Base-by-base conservation (phyloP, 2,888 invertebrate genomes). In the Panorpa germanica region DNA sequence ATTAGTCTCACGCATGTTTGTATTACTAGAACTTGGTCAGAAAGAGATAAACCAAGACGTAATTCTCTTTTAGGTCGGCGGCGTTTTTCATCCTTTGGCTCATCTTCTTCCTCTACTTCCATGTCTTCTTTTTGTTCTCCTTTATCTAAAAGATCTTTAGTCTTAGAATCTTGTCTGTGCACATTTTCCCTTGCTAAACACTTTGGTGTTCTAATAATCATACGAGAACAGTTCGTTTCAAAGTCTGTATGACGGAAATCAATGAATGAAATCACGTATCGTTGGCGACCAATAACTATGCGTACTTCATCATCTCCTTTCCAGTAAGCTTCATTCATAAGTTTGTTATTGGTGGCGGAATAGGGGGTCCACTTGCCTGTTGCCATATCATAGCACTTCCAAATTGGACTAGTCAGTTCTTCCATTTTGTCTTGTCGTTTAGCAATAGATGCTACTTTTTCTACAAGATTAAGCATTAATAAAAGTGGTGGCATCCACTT, bases 351-450 rank as follows among this genome's bases (percentile, higher is more conserved):
- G 5, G 61, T 51, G 4, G 63, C 54, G 0, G 73, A 70, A 46
- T 82, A 83, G 11, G 67, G 57, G 36, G 70, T 73, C 83, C 83
- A 85, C 44, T 73, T 71, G 4, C 78, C 78, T 8, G 70, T 68
- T n/a, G 71, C 67, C 28, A 80, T 63, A 49, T 85, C 82, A 48
- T 76, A 82, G 80, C 81, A 83, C 41, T 77, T 74, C 83, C 83
- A 83, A 3, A 56, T 48, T 25, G 64, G 54, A 22, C 56, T 64
- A 3, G 70, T 69, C 1, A 63, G 61, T 22, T 57, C 47, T 35
- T 71, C 65, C 63, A 76, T 69, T 15, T 65, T 57, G 25, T 61
- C 54, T 41, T 71, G 70, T 14, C 80, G 55, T 37, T 69, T 66
- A 1, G 75, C 68, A 15, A 72, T 65, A 19, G 70, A 58, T 3